Percentiles rank a stretch among this genome's conserved stretches.
Conservation (phyloP, 1,140 invertebrate species). For the Caerostris darwini region DNA sequence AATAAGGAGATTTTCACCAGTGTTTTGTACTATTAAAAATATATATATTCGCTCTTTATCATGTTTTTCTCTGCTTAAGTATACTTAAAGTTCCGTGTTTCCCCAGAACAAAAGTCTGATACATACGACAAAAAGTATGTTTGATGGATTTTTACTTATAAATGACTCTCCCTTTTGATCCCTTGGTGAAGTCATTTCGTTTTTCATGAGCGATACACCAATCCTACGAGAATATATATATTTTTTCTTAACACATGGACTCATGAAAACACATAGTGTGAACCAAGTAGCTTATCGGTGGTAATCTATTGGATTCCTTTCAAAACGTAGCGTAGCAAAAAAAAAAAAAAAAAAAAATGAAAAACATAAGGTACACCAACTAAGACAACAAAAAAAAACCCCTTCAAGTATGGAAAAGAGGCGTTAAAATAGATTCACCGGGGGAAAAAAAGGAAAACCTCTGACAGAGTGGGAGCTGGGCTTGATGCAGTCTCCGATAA, state of each 20-base stretch:
- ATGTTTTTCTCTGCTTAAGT: neutral
- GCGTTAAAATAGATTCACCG: conserved; percentile 36
- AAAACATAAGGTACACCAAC: too few species aligned
- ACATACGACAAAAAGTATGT: neutral
- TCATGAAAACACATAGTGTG: conserved; percentile 32
- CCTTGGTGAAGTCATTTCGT: neutral
- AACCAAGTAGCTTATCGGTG: conserved; percentile 29
- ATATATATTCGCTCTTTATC: neutral
- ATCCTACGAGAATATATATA: neutral
- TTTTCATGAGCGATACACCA: conserved; percentile 32
- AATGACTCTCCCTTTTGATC: conserved; percentile 31
- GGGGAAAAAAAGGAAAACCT: neutral
- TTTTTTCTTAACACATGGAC: neutral
- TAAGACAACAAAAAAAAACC: neutral
- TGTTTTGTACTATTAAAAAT: neutral
- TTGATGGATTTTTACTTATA: conserved; percentile 24
- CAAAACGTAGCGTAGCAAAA: neutral
- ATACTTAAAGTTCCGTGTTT: neutral
- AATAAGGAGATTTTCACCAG: neutral
- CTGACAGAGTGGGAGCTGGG: neutral
- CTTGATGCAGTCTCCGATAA: conserved; percentile 69
- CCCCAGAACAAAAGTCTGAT: neutral
- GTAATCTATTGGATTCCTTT: conserved; percentile 67
- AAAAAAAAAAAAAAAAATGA: neutral
- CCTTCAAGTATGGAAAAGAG: conserved; percentile 21